These are phyloP conservation scores for Macrochelys suwanniensis DNA, from an alignment of 2,797 vertebrate species.

Conservation along the genomic window DNA sequence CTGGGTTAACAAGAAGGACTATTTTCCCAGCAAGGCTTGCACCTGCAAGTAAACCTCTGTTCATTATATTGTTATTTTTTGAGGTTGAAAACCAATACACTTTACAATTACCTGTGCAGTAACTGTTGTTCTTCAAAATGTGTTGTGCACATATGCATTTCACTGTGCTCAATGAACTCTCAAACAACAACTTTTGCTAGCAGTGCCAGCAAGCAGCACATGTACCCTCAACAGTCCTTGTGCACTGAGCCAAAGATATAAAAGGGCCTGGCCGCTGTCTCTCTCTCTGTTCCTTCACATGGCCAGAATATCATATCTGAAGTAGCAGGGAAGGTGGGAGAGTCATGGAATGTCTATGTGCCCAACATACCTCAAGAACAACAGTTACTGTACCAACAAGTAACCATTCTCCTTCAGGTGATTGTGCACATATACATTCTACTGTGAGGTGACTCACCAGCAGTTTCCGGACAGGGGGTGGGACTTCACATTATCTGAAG, in stretches of 20 bases:
- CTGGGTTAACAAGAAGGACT: neutral
- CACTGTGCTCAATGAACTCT: neutral
- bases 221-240: neutral
- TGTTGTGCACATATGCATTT: too few species aligned
- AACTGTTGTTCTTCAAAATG: neutral
- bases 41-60: neutral
- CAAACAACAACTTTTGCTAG: neutral
- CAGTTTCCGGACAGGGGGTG: neutral
- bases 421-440: neutral
- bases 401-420: neutral
- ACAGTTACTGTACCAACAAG: neutral
- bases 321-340: neutral
- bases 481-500: neutral
- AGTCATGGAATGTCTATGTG: neutral
- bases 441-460: neutral
- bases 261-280: neutral
- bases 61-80: fast-evolving
- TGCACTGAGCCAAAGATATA: neutral
- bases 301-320: neutral
- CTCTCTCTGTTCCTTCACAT: neutral
- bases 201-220: neutral
- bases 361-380: neutral
- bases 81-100: neutral
- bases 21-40: neutral
- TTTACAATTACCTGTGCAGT: neutral